Conservation (phyloP, 1,140 invertebrate species). For the Bombus fervidus region DNA sequence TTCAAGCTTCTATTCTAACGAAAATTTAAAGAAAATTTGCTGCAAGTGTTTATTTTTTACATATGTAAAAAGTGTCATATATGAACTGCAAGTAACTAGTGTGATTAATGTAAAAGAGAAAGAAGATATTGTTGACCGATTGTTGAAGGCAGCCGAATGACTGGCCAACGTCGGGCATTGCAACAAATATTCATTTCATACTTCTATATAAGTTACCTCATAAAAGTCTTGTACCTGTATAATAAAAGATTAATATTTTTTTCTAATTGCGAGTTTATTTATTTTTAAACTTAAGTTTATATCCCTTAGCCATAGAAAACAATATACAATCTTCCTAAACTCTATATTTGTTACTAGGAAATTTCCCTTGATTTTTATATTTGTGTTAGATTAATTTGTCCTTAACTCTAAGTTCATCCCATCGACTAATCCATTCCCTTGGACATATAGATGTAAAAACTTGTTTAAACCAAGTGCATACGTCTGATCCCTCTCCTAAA, state of each 20-base stretch:
- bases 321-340: conserved; percentile 5
- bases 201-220: conserved; percentile 71
- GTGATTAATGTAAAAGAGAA: conserved; percentile 55
- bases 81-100: conserved; percentile 60
- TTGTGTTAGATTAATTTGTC: conserved; percentile 68
- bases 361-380: conserved; percentile 57
- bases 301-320: neutral
- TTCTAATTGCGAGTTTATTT: conserved; percentile 37
- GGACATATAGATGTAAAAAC: conserved; percentile 73
- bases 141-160: conserved; percentile 51
- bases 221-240: conserved; percentile 73
- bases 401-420: conserved; percentile 69
- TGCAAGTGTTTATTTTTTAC: conserved; percentile 67
- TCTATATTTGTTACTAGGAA: conserved; percentile 69
- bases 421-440: conserved; percentile 68
- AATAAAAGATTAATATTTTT: conserved; percentile 73
- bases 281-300: conserved; percentile 2
- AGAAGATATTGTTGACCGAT: conserved; percentile 57
- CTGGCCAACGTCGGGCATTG: conserved; percentile 47
- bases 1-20: conserved; percentile 55
- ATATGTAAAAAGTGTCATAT: conserved; percentile 64
- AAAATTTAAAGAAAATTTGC: conserved; percentile 54
- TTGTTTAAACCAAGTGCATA: conserved; percentile 76
- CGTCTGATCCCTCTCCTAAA: conserved; percentile 70
- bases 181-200: conserved; percentile 58